A percentile compares a stretch with the other conserved stretches of the same genome.
These are phyloP conservation scores for Gryon sp. DNA, from an alignment of 1,140 invertebrate genomes.

Conservation along the genomic window DNA sequence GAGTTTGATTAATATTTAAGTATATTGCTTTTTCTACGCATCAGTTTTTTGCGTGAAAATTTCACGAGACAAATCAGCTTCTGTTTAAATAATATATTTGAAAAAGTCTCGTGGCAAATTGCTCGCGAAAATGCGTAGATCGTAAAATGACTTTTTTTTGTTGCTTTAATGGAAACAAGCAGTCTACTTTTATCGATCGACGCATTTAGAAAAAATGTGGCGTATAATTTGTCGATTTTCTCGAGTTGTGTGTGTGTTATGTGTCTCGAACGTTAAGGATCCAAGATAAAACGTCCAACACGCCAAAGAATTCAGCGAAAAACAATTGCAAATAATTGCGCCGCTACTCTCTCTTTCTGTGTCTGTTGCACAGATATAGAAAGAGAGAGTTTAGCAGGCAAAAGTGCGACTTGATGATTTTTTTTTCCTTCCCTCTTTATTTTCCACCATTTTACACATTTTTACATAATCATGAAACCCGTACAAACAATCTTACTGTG, in stretches of 20 bases:
- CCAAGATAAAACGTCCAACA: slow-evolving; percentile 41
- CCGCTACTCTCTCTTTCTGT: slow-evolving; percentile 13
- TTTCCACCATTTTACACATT: slow-evolving; percentile 1
- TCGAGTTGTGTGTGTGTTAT: slow-evolving; percentile 5
- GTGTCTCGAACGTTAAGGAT: slow-evolving; percentile 33
- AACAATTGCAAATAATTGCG: slow-evolving; percentile 55
- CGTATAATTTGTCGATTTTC: slow-evolving; percentile 46
- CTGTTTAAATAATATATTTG: too few species aligned
- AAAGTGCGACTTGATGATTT: slow-evolving; percentile 14
- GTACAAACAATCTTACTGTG: slow-evolving; percentile 12
- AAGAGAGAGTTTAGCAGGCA: too few species aligned
- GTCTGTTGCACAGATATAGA: slow-evolving; percentile 37
- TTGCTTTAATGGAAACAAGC: slow-evolving; percentile 7
- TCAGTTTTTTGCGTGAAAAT: too few species aligned
- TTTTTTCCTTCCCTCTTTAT: neutral
- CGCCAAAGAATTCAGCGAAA: slow-evolving; percentile 58
- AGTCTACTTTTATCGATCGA: slow-evolving; percentile 48
- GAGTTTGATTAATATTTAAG: too few species aligned
- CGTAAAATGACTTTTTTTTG: neutral
- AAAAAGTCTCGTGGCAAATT: too few species aligned
- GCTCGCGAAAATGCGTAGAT: neutral
- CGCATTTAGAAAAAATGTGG: slow-evolving; percentile 42
- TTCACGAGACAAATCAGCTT: too few species aligned
- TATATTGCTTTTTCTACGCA: too few species aligned
- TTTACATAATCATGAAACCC: slow-evolving; percentile 25